Percentiles rank a stretch among this genome's conserved stretches.
phyloP scores from a whole-genome alignment of 1,140 invertebrate species.

The Cotesia vestalis region DNA sequence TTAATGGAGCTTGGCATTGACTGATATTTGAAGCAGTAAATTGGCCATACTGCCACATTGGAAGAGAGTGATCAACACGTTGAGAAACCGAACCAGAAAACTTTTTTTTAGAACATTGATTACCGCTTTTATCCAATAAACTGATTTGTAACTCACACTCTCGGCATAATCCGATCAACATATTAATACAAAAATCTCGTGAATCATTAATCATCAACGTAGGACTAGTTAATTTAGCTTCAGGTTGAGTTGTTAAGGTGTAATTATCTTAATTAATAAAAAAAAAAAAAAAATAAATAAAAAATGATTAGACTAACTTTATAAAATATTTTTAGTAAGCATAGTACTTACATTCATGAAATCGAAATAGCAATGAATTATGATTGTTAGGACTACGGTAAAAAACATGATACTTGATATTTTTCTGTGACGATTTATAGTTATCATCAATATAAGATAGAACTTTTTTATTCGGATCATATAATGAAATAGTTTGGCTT shows the following conservation, averaged over 20 bases:
- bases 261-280: slow-evolving; percentile 43
- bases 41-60: slow-evolving; percentile 41
- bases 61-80: slow-evolving; percentile 27
- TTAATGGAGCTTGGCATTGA: not conserved
- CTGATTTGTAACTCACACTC: slow-evolving; percentile 37
- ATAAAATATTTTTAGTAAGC: not conserved
- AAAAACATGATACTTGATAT: slow-evolving; percentile 29
- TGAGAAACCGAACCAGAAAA: not conserved
- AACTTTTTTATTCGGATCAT: slow-evolving; percentile 30
- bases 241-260: slow-evolving; percentile 18
- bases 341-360: slow-evolving; percentile 42
- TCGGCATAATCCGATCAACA: slow-evolving; percentile 41
- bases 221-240: slow-evolving; percentile 31
- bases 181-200: slow-evolving; percentile 39
- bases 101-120: not conserved
- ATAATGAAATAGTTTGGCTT: slow-evolving; percentile 29
- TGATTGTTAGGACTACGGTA: not conserved
- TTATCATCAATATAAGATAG: slow-evolving; percentile 28
- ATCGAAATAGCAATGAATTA: slow-evolving; percentile 27
- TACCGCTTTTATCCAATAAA: not conserved
- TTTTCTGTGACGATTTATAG: not conserved
- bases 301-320: not conserved
- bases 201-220: not conserved
- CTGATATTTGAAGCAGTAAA: slow-evolving; percentile 21
- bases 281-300: no score